Percentiles rank a stretch among this genome's conserved stretches.
phyloP scores from a whole-genome alignment of 2,113 vertebrate genomes.

The Lophochroa leadbeateri region DNA sequence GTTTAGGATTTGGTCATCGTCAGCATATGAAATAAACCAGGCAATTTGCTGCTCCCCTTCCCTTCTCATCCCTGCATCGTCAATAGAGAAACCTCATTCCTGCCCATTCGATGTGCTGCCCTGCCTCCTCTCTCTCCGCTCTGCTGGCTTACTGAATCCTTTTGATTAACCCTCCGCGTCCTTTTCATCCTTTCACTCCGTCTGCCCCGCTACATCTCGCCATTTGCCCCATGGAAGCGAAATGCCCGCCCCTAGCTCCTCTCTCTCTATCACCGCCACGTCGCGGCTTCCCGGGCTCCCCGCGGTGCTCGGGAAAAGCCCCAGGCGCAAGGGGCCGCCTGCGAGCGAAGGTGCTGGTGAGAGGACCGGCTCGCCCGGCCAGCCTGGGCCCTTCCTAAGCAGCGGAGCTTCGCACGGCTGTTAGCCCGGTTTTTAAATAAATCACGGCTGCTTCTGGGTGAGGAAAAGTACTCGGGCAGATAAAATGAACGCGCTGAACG shows the following conservation, averaged over 20 bases:
- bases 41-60: neutral
- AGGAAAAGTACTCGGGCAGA: neutral
- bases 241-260: neutral
- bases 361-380: neutral
- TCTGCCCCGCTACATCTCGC: accelerated
- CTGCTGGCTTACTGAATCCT: accelerated
- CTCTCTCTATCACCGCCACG: neutral
- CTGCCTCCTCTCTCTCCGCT: no score
- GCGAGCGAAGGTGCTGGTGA: neutral
- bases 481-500: neutral
- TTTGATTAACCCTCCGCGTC: neutral
- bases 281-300: neutral
- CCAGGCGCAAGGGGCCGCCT: accelerated
- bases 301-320: accelerated
- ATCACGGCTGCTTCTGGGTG: neutral
- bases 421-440: neutral
- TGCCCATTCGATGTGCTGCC: neutral
- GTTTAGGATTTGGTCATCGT: neutral
- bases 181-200: neutral
- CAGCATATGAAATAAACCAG: neutral
- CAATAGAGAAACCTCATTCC: neutral
- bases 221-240: accelerated
- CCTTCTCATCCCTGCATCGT: neutral
- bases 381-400: neutral
- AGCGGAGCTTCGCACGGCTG: neutral